These are phyloP conservation scores for Drosophila subobscura DNA, from an alignment of 1,140 invertebrate species.

Conservation along the genomic window DNA sequence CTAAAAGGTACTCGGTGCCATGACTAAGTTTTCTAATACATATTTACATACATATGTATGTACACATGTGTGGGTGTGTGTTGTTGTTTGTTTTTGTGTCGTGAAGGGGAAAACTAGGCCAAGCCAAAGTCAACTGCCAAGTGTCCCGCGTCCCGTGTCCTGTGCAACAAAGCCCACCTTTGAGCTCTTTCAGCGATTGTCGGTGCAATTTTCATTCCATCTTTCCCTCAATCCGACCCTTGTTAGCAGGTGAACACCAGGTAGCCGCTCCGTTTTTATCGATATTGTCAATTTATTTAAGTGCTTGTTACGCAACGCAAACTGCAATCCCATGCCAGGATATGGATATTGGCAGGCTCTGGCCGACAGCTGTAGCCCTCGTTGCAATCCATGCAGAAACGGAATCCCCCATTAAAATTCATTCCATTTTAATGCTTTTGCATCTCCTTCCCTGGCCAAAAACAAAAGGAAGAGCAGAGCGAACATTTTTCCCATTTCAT, in stretches of 20 bases:
- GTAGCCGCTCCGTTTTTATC: constrained; percentile 20
- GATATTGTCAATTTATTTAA: constrained; percentile 77
- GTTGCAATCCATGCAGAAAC: constrained; percentile 25
- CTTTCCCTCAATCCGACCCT: no score
- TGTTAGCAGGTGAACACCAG: constrained; percentile 13
- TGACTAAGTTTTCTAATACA: constrained; percentile 1
- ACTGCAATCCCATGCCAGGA: constrained; percentile 29
- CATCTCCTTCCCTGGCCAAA: constrained; percentile 16
- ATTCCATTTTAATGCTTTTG: constrained; percentile 28
- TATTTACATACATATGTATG: no score
- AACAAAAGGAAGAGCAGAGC: constrained; percentile 14
- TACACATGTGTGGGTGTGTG: constrained; percentile 1
- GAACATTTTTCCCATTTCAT: constrained; percentile 34
- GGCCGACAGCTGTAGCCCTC: not conserved
- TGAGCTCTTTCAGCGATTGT: constrained; percentile 36
- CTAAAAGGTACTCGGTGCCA: constrained; percentile 27
- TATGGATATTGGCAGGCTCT: constrained; percentile 22
- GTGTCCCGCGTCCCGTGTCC: constrained; percentile 36
- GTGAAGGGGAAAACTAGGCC: constrained; percentile 32
- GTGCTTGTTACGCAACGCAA: constrained; percentile 73
- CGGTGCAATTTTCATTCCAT: constrained; percentile 21
- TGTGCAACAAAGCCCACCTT: constrained; percentile 23
- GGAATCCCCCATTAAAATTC: constrained; percentile 38
- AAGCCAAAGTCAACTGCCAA: constrained; percentile 21
- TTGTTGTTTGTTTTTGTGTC: constrained; percentile 10